Conservation (phyloP, 2,113 vertebrate genomes). For the Boulengeromyrus knoepffleri region DNA sequence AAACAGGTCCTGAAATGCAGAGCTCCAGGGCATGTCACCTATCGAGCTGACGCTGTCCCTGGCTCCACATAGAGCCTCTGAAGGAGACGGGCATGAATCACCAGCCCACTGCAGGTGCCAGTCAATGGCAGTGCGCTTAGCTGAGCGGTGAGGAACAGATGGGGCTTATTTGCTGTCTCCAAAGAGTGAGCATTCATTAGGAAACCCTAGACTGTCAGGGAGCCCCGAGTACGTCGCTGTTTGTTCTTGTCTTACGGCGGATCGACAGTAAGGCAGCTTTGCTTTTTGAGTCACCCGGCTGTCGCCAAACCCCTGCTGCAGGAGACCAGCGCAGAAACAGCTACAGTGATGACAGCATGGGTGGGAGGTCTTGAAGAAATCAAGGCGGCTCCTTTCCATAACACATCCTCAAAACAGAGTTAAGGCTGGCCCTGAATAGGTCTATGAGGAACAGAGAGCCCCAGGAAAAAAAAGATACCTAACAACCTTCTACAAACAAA, state of each 20-base stretch:
- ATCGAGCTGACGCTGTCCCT: not conserved
- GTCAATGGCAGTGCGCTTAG: not conserved
- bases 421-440: not conserved
- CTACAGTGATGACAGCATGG: not conserved
- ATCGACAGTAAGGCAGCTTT: not conserved
- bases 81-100: not conserved
- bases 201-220: not conserved
- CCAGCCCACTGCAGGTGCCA: not conserved
- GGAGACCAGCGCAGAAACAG: not conserved
- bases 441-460: not conserved
- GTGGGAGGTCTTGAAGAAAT: not conserved
- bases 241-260: not conserved
- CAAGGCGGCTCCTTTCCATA: not conserved
- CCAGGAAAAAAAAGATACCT: not conserved
- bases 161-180: not conserved
- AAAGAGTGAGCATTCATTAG: slow-evolving; percentile 11
- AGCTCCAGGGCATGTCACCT: not conserved
- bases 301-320: not conserved
- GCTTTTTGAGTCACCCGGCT: not conserved
- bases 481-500: not conserved
- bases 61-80: not conserved
- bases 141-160: slow-evolving; percentile 11
- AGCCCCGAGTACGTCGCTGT: not conserved
- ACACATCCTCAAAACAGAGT: not conserved
- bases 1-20: not conserved